These are phyloP conservation scores for Nephrotoma flavescens DNA, from an alignment of 2,888 invertebrate species.

Conservation along the genomic window DNA sequence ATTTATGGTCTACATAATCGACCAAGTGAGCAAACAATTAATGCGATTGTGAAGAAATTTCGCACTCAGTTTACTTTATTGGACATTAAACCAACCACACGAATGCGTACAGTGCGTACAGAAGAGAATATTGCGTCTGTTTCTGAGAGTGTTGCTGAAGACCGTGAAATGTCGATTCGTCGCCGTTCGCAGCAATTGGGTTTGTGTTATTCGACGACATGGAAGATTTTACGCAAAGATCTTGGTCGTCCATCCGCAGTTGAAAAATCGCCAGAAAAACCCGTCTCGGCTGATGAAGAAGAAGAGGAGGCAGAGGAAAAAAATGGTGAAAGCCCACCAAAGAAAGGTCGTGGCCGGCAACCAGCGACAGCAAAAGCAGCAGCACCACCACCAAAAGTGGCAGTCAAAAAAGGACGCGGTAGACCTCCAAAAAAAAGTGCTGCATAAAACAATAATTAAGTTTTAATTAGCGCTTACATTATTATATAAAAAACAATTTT, in stretches of 20 bases:
- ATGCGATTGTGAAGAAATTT: too few species aligned
- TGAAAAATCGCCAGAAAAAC: neutral
- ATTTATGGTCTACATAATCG: too few species aligned
- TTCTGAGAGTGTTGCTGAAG: too few species aligned
- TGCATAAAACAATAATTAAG: neutral
- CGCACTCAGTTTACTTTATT: too few species aligned
- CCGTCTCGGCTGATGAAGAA: neutral
- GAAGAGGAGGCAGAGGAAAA: neutral
- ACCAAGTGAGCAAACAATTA: too few species aligned
- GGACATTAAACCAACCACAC: too few species aligned
- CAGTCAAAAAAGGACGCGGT: constrained; percentile 2
- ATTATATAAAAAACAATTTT: neutral
- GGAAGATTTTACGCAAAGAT: too few species aligned
- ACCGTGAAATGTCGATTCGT: too few species aligned
- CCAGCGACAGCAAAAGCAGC: neutral
- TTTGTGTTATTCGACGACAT: too few species aligned
- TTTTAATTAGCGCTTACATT: neutral
- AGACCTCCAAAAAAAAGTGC: constrained; percentile 4
- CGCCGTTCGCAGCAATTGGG: too few species aligned
- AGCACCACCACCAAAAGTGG: neutral
- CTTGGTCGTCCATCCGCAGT: neutral
- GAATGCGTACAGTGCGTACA: too few species aligned
- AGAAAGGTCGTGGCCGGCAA: neutral
- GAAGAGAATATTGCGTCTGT: too few species aligned
- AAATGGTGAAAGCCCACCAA: neutral